These are phyloP conservation scores for Cheilosia pagana DNA, from an alignment of 2,888 invertebrate genomes.

Conservation along the genomic window DNA sequence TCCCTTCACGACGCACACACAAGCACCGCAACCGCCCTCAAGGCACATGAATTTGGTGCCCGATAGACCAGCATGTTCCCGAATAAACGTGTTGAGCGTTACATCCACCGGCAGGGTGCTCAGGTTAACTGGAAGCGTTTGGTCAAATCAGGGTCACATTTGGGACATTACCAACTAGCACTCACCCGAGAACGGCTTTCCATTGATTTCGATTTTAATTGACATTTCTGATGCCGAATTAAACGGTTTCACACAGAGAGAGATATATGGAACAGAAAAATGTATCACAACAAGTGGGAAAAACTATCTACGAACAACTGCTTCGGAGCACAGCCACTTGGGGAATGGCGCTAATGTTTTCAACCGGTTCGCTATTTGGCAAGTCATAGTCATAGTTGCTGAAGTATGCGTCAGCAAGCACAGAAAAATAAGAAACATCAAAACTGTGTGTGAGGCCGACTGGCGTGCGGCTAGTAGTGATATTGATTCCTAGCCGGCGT, in stretches of 20 bases:
- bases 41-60: slow-evolving; percentile 88
- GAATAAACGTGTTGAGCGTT: slow-evolving; percentile 86
- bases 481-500: not conserved
- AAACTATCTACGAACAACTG: slow-evolving; percentile 41
- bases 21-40: slow-evolving; percentile 89
- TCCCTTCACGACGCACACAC: slow-evolving; percentile 84
- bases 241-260: slow-evolving; percentile 12
- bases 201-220: slow-evolving; percentile 66
- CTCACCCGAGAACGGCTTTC: slow-evolving; percentile 53
- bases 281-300: not conserved
- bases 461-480: not conserved
- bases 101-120: slow-evolving; percentile 83
- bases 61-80: slow-evolving; percentile 85
- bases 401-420: not conserved
- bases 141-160: not conserved
- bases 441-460: not conserved
- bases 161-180: not conserved
- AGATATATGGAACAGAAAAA: slow-evolving; percentile 1
- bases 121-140: slow-evolving; percentile 77
- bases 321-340: slow-evolving; percentile 31
- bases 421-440: not conserved
- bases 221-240: slow-evolving; percentile 72
- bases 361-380: slow-evolving; percentile 46
- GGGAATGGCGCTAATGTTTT: slow-evolving; percentile 54
- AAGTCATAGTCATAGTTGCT: not conserved